Evolutionary conservation across 2,888 invertebrate species (phyloP).

Genomic region (Sesamia inferens): DNA sequence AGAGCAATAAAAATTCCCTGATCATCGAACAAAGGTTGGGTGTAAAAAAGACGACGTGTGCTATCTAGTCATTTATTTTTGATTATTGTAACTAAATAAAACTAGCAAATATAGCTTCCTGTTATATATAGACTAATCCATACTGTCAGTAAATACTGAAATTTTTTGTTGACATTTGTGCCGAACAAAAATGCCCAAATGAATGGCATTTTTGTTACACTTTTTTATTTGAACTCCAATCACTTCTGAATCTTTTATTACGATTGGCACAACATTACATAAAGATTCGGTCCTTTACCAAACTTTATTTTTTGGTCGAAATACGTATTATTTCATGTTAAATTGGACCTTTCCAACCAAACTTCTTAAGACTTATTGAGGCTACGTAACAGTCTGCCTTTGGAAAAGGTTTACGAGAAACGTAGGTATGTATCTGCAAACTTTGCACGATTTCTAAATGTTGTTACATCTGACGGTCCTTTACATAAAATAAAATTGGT

Average conservation of each 20-base stretch:
- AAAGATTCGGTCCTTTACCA: slow-evolving; percentile 22
- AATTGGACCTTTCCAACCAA: slow-evolving; percentile 43
- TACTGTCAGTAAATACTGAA: slow-evolving; percentile 18
- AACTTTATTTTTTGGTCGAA: slow-evolving; percentile 26
- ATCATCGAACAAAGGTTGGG: slow-evolving; percentile 69
- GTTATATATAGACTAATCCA: slow-evolving; percentile 32
- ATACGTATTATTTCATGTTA: slow-evolving; percentile 43
- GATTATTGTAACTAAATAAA: slow-evolving; percentile 69
- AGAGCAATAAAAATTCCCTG: slow-evolving; percentile 77
- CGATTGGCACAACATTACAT: slow-evolving; percentile 21
- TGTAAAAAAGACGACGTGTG: slow-evolving; percentile 73
- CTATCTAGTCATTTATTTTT: slow-evolving; percentile 73
- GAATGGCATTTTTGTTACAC: neutral
- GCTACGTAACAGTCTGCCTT: slow-evolving; percentile 25
- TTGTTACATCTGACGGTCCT: slow-evolving; percentile 13
- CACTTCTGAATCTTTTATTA: slow-evolving; percentile 21
- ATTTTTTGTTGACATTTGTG: slow-evolving; percentile 10
- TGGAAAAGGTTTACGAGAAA: slow-evolving; percentile 16
- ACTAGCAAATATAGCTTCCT: slow-evolving; percentile 57
- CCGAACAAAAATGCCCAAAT: neutral
- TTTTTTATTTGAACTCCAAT: slow-evolving; percentile 10
- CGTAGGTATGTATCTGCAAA: slow-evolving; percentile 21
- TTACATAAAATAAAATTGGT: neutral
- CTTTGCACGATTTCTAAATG: slow-evolving; percentile 10
- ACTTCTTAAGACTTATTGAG: slow-evolving; percentile 37